Evolutionary conservation across 2,797 vertebrate species (phyloP).

Genomic region (Mionectes olivaceus): DNA sequence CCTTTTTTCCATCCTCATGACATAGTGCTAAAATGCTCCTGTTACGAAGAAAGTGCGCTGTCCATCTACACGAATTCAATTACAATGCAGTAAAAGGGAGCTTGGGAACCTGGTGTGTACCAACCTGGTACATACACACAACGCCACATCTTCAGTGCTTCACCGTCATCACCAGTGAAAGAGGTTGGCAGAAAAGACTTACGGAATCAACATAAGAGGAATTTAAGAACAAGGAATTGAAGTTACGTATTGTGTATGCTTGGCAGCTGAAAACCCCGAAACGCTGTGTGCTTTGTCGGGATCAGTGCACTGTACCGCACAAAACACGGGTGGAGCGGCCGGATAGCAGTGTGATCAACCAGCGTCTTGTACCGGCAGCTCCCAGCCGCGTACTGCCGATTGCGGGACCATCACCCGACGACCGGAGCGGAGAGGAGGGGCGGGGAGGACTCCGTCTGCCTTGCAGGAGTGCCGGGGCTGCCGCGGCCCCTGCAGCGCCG

Average conservation of each 20-base stretch:
- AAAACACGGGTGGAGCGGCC: accelerated
- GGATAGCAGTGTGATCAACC: accelerated
- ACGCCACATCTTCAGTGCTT: too few species aligned
- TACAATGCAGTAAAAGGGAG: accelerated
- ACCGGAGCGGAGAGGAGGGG: neutral
- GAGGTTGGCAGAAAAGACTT: too few species aligned
- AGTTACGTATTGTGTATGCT: accelerated
- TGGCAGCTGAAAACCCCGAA: neutral
- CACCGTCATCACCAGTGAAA: neutral
- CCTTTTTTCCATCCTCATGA: neutral
- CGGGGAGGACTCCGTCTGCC: accelerated
- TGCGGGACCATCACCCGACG: too few species aligned
- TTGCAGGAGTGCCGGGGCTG: too few species aligned
- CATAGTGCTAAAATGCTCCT: neutral
- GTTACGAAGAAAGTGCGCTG: neutral
- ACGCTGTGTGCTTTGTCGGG: accelerated
- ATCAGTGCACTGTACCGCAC: accelerated
- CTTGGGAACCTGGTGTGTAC: neutral
- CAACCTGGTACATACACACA: accelerated
- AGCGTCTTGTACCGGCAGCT: accelerated
- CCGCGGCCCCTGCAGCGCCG: too few species aligned
- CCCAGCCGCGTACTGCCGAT: accelerated
- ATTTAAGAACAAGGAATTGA: neutral
- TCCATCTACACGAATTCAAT: neutral
- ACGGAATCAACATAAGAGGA: accelerated